Conservation (phyloP, 2,113 vertebrate species). For the Anser cygnoides region DNA sequence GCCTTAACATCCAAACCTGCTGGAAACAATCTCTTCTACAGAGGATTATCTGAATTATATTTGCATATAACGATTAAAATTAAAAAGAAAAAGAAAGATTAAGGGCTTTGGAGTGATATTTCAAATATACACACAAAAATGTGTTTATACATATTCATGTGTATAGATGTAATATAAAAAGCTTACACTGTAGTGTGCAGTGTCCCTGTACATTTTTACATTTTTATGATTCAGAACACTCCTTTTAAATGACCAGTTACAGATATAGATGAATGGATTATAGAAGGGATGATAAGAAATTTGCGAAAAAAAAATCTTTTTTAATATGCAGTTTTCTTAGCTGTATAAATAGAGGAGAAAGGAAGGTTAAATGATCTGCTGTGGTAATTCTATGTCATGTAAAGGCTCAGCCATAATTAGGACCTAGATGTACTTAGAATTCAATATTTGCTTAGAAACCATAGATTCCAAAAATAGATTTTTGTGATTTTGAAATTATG, state of each 20-base stretch:
- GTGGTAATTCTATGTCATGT: neutral
- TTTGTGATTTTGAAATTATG: neutral
- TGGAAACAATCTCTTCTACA: neutral
- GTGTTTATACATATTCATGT: neutral
- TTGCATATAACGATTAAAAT: neutral
- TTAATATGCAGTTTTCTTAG: neutral
- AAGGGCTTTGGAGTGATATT: neutral
- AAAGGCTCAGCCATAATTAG: constrained; percentile 14
- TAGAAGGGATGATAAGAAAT: neutral
- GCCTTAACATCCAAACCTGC: neutral
- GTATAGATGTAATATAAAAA: neutral
- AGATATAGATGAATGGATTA: neutral
- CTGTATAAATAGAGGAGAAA: neutral
- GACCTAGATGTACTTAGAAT: neutral
- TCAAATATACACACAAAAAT: neutral
- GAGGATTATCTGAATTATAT: neutral
- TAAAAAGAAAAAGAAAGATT: neutral
- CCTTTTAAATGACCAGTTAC: neutral
- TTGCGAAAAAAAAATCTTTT: neutral
- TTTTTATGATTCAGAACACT: neutral
- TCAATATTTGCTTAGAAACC: constrained; percentile 5
- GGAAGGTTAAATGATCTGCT: neutral
- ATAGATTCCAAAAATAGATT: neutral
- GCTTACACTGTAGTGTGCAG: neutral
- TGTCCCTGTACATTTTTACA: neutral